Conservation (phyloP, 2,113 vertebrate genomes). For the Monopterus albus region DNA sequence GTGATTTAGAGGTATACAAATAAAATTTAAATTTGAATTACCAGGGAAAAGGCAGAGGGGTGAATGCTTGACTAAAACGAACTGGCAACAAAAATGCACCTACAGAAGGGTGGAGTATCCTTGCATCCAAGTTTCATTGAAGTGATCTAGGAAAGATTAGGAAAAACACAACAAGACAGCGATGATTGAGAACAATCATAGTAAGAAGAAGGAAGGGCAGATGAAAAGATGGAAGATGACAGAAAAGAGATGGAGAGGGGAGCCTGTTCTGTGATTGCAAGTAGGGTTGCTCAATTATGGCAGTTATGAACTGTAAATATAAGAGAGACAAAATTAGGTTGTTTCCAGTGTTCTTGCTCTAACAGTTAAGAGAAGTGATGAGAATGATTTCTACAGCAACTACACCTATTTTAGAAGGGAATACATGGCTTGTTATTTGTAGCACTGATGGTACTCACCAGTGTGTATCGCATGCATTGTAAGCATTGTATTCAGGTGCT, state of each 20-base stretch:
- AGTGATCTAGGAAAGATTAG: constrained; percentile 32
- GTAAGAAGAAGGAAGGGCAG: constrained; percentile 16
- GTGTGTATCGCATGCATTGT: too few species aligned
- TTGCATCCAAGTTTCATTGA: constrained; percentile 4
- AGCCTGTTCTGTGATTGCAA: constrained; percentile 27
- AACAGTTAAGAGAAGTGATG: too few species aligned
- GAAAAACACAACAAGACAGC: constrained; percentile 26
- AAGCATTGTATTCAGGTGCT: constrained; percentile 1
- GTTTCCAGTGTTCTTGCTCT: too few species aligned
- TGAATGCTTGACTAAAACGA: neutral
- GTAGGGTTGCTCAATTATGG: too few species aligned
- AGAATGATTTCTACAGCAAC: too few species aligned
- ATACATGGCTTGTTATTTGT: neutral
- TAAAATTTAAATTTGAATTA: too few species aligned
- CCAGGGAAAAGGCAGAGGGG: neutral
- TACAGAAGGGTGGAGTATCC: neutral
- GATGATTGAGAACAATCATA: constrained; percentile 54
- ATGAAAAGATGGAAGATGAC: constrained; percentile 37
- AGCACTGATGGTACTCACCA: too few species aligned
- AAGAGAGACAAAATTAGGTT: too few species aligned
- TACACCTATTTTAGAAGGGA: neutral
- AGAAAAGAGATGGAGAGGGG: constrained; percentile 15
- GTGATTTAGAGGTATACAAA: too few species aligned
- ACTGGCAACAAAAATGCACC: neutral
- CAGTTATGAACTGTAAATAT: too few species aligned